Evolutionary conservation across 2,797 vertebrate species (phyloP), one percentile per base, ranked within the genome.

Genomic region (Morelia viridis): DNA sequence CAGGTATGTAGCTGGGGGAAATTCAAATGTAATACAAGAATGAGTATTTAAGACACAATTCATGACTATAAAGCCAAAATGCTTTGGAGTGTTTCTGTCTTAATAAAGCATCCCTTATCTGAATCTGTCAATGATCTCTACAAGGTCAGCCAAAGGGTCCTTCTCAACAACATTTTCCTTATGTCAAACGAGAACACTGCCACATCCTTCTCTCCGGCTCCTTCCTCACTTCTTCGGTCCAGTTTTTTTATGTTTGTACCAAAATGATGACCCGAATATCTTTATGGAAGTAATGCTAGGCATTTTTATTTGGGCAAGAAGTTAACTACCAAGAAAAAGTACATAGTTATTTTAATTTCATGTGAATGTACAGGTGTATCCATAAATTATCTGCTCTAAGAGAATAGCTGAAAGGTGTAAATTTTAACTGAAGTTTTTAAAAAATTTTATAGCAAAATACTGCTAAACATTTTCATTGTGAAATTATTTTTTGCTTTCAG

Each of bases 1-100:
- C 35, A 80, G 35, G 71, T 80, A 80, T 46, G 35, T 46, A 80
- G 71, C 71, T 80, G 35, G 46, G 4, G 3, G n/a, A 35, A 85
- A 90, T 87, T 87, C 31, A 91, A 83, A 89, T 85, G 13, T 90
- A 80, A 46, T 24, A 80, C 93, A 95, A 91, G 26, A 28, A 61
- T 19, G 10, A 22, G 9, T 91, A 6, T 65, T 88, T 65, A 26
- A 85, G 46, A n/a, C n/a, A 89, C 6, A 88, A 80, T 88, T 62
- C 86, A 83, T 53, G 41, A 22, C 3, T 4, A 64, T 9, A 84
- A 61, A 87, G 26, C 65, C 35, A 50, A 87, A 65, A 84, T 84
- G n/a, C 46, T 53, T 64, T 62, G 1, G 0, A 53, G 17, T 61
- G 24, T 28, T 9, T 26, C 19, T 84, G 41, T 7, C 3, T 89